Conservation (phyloP, 2,797 vertebrate genomes). For the Alosa sapidissima region DNA sequence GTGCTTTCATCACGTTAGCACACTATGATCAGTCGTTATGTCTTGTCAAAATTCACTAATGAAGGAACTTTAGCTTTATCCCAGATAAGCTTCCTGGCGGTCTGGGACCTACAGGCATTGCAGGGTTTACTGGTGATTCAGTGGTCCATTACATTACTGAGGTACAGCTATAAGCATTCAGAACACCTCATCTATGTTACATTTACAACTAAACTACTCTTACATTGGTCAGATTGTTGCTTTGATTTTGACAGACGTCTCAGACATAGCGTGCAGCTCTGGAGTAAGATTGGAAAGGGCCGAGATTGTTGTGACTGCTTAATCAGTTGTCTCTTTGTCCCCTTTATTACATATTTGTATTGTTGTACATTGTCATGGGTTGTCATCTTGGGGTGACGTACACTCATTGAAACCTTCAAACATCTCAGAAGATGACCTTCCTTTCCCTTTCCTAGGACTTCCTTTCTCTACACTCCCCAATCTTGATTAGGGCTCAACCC, state of each 20-base stretch:
- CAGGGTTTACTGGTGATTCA: constrained; percentile 1
- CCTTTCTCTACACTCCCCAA: background rate
- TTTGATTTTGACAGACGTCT: too few relatives aligned
- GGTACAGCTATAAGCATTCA: background rate
- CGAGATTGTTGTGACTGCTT: background rate
- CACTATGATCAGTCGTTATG: too few relatives aligned
- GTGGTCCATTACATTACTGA: background rate
- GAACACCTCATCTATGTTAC: background rate
- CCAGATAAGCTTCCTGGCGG: background rate
- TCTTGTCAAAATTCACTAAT: too few relatives aligned
- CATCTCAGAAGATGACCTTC: background rate
- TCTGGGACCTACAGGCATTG: background rate
- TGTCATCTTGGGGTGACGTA: background rate
- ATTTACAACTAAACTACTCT: background rate
- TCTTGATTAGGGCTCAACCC: background rate
- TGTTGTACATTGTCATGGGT: background rate
- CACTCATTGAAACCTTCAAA: background rate
- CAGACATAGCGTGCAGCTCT: too few relatives aligned
- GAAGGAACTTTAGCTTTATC: too few relatives aligned
- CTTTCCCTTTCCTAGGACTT: too few relatives aligned
- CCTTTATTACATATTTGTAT: background rate
- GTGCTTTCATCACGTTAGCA: too few relatives aligned
- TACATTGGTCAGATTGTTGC: too few relatives aligned
- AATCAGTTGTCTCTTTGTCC: background rate
- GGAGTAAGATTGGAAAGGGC: too few relatives aligned